Conservation (phyloP, 2,113 vertebrate species). For the Cavia aperea region DNA sequence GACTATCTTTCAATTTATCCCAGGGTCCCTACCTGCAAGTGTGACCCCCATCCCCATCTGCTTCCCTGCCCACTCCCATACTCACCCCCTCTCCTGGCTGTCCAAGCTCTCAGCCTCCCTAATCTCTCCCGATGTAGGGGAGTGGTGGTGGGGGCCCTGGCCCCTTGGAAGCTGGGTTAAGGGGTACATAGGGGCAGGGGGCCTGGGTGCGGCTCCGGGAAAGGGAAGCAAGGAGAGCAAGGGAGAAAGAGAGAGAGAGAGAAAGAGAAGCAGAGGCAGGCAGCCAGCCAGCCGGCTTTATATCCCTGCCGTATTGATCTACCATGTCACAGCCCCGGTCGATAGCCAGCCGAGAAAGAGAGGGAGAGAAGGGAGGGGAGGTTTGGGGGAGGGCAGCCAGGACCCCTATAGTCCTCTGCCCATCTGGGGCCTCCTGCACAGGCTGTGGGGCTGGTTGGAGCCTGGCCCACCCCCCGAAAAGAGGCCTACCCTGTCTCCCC, state of each 20-base stretch:
- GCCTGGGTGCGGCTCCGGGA: constrained; percentile 51
- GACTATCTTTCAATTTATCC: not conserved
- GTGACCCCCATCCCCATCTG: constrained; percentile 43
- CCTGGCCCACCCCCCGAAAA: not conserved
- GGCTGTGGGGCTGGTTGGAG: not conserved
- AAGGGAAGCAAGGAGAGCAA: constrained; percentile 58
- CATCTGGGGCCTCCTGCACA: constrained; percentile 48
- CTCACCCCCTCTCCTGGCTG: constrained; percentile 69
- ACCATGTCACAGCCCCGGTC: constrained; percentile 74
- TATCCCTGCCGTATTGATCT: constrained; percentile 73
- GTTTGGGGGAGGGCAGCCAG: constrained; percentile 67
- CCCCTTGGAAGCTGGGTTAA: constrained; percentile 45
- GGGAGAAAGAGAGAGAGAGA: constrained; percentile 9
- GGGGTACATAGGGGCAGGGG: constrained; percentile 48
- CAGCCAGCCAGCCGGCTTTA: constrained; percentile 71
- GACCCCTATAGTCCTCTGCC: constrained; percentile 65
- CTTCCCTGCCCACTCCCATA: constrained; percentile 60
- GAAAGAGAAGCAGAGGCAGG: constrained; percentile 67
- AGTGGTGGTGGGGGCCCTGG: not conserved
- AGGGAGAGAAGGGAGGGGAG: constrained; percentile 66
- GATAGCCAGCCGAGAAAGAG: constrained; percentile 69
- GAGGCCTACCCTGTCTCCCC: not conserved
- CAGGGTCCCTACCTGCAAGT: constrained; percentile 17
- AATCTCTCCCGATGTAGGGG: constrained; percentile 46
- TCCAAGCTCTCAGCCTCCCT: constrained; percentile 65